Percentiles rank a stretch among this genome's conserved stretches.
Evolutionary conservation across 2,113 vertebrate species (phyloP).

Genomic region (Lophius piscatorius): DNA sequence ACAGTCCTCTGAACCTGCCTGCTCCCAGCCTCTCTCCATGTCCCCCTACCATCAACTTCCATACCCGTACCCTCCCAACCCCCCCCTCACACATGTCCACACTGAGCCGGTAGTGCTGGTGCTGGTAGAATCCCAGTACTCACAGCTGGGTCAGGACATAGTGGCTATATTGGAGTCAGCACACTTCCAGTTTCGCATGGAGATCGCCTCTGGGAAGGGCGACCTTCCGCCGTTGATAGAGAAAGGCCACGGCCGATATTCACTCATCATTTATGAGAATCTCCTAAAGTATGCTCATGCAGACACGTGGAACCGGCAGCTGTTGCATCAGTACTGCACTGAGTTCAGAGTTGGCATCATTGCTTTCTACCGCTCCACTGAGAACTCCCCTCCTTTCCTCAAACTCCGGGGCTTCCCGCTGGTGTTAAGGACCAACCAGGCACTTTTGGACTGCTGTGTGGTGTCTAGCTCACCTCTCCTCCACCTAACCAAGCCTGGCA

Average conservation of each 20-base stretch:
- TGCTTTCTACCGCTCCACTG: slow-evolving; percentile 94
- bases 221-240: slow-evolving; percentile 94
- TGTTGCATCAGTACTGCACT: slow-evolving; percentile 95
- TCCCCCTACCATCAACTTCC: slow-evolving; percentile 81
- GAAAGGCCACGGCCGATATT: slow-evolving; percentile 89
- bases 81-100: slow-evolving; percentile 86
- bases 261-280: slow-evolving; percentile 93
- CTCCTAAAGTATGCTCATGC: slow-evolving; percentile 92
- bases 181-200: slow-evolving; percentile 91
- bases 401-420: slow-evolving; percentile 89
- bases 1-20: slow-evolving; percentile 82
- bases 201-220: slow-evolving; percentile 93
- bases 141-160: slow-evolving; percentile 96
- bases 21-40: slow-evolving; percentile 83
- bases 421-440: slow-evolving; percentile 88
- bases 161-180: slow-evolving; percentile 94
- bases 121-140: slow-evolving; percentile 97
- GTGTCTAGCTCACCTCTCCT: slow-evolving; percentile 90
- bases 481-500: slow-evolving; percentile 87
- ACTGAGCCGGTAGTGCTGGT: slow-evolving; percentile 89
- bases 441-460: slow-evolving; percentile 88
- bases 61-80: slow-evolving; percentile 85
- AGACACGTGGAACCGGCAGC: slow-evolving; percentile 94
- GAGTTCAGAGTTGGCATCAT: slow-evolving; percentile 96
- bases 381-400: slow-evolving; percentile 86